Base-by-base conservation (phyloP, 2,797 vertebrate species). In the Chloroceryle inda region DNA sequence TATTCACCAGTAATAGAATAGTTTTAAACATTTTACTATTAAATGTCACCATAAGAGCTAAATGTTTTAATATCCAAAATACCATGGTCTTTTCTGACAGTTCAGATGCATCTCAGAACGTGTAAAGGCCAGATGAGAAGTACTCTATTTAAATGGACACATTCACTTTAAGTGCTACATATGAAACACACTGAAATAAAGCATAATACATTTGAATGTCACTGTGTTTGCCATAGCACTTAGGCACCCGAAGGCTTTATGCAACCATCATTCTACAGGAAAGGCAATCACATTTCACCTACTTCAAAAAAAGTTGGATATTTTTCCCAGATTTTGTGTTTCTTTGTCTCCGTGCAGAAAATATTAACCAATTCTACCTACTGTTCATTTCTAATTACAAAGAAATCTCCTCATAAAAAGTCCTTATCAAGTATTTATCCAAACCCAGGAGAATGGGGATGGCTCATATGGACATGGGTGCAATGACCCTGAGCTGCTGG, bases 41-140 rank as follows among this genome's bases (percentile, higher is more conserved):
- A 95, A 97, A 93, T 85, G 88, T 95, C 94, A 96, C 63, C 13
- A 4, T 47, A 75, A 61, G 63, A 91, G 47, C 84, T 40, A 89
- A 83, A 80, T 82, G 45, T 88, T 97, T 97, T 95, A 92, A 93
- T 93, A 92, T 88, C 64, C 75, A 75, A 85, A 95, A 97, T 55
- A 86, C 24, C 52, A 10, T 64, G 81, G 88, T 92, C 83, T 64
- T 55, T 84, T 56, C 88, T 86, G 95, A 90, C 88, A 93, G 88
- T 64, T 96, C 80, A 90, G 76, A 94, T 86, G 81, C 76, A 86
- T 86, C 92, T 95, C 7, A 1, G 40, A 76, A 88, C n/a, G 66
- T 50, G 53, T 71, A 95, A 96, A 95, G 93, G 95, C 74, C 94
- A 95, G 80, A 69, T 88, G 71, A 73, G 84, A 88, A 91, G 67